Conservation (phyloP, 2,797 vertebrate species). For the Pteronotus mesoamericanus region DNA sequence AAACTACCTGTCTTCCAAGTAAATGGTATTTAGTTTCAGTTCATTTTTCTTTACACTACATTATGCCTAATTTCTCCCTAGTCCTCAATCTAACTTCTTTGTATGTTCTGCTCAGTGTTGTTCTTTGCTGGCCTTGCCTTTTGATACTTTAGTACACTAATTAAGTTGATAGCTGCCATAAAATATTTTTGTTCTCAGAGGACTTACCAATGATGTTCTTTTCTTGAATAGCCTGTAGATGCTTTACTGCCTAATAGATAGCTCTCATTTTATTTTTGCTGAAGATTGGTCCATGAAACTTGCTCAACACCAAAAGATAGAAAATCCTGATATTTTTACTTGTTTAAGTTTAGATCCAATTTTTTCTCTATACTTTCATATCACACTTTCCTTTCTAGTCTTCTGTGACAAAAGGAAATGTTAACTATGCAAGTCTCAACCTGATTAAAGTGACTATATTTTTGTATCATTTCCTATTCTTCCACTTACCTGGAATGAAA, state of each 20-base stretch:
- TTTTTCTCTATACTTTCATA: neutral
- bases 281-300: neutral
- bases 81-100: neutral
- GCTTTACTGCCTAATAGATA: neutral
- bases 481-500: neutral
- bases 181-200: neutral
- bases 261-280: neutral
- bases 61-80: neutral
- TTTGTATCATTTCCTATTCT: neutral
- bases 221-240: neutral
- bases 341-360: neutral
- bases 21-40: neutral
- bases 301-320: neutral
- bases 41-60: neutral
- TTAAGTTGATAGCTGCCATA: neutral
- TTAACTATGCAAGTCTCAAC: neutral
- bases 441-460: neutral
- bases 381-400: neutral
- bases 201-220: neutral
- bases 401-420: neutral
- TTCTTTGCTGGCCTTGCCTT: neutral
- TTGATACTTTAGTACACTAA: neutral
- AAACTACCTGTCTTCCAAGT: neutral
- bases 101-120: neutral
- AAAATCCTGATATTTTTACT: neutral